Base-by-base conservation (phyloP, 2,888 invertebrate species). In the Dione vanillae region DNA sequence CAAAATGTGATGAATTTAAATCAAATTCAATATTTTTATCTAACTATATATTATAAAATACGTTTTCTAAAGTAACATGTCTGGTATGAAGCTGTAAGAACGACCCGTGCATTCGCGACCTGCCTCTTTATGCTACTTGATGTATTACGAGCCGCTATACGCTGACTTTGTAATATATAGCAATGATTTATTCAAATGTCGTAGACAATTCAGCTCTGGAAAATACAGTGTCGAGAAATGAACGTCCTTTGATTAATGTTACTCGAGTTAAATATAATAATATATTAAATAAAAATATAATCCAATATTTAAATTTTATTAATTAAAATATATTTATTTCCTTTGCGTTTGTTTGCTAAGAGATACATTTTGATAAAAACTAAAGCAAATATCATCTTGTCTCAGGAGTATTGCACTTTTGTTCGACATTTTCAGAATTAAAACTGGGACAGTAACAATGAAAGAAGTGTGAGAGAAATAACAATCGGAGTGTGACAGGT, bases 401-500 rank as follows among this genome's bases (percentile, higher is more conserved):
- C 85, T 83, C 82, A 81, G 54, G 77, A 80, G 85, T 86, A 90
- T 89, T 90, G 90, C 90, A 85, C 85, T 87, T 88, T 86, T 90
- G 87, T 90, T 87, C 86, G 86, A 87, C 86, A 86, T 88, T 89
- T 89, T 87, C 84, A 88, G 92, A 91, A 90, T 90, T 89, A 91
- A 91, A 92, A 91, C 84, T 87, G 87, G 89, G 85, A 80, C 87
- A 88, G 80, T 84, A 79, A 88, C 89, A 90, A 90, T 89, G 87
- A 87, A 83, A 83, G 81, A 82, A 78, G 81, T 82, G 80, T 82
- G 78, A 71, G 80, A 83, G 84, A 84, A 83, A 83, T 84, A 85
- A 86, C 86, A 85, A 85, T 84, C 79, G 81, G 79, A 85, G 84
- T 82, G 85, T 86, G 83, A 86, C 82, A 84, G 68, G 49, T 59